Evolutionary conservation across 2,113 vertebrate genomes (phyloP).

Genomic region (Indicator maculatus): DNA sequence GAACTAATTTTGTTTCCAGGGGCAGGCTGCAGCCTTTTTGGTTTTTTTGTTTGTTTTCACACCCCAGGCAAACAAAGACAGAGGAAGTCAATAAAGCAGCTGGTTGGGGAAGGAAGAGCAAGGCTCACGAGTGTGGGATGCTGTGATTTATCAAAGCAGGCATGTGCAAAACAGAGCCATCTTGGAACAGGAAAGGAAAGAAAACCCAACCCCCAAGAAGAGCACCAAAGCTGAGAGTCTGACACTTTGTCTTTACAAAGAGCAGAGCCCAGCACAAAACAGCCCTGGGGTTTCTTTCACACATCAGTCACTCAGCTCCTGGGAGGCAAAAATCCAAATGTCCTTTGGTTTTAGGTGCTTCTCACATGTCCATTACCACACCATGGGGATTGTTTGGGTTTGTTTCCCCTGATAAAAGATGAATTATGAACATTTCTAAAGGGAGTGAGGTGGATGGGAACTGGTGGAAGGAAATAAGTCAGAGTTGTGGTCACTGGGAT

Average conservation of each 20-base stretch:
- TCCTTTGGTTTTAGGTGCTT: constrained; percentile 9
- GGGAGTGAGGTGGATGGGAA: too few relatives aligned
- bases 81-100: background rate
- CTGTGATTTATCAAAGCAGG: constrained; percentile 2
- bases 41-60: background rate
- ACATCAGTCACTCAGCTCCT: background rate
- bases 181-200: background rate
- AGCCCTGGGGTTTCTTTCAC: background rate
- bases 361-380: background rate
- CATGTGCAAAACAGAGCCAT: background rate
- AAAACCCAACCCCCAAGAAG: too few relatives aligned
- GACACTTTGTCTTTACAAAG: background rate
- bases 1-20: constrained; percentile 8
- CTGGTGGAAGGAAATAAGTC: too few relatives aligned
- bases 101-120: background rate
- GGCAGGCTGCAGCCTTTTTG: background rate
- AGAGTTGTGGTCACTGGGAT: too few relatives aligned
- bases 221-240: background rate
- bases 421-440: background rate
- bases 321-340: background rate
- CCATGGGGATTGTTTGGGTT: background rate
- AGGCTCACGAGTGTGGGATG: background rate
- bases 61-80: background rate
- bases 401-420: background rate
- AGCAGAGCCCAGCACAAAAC: background rate